Percentiles rank a stretch among this genome's conserved stretches.
Evolutionary conservation across 2,888 invertebrate genomes (phyloP).

Genomic region (Eilema caniola): DNA sequence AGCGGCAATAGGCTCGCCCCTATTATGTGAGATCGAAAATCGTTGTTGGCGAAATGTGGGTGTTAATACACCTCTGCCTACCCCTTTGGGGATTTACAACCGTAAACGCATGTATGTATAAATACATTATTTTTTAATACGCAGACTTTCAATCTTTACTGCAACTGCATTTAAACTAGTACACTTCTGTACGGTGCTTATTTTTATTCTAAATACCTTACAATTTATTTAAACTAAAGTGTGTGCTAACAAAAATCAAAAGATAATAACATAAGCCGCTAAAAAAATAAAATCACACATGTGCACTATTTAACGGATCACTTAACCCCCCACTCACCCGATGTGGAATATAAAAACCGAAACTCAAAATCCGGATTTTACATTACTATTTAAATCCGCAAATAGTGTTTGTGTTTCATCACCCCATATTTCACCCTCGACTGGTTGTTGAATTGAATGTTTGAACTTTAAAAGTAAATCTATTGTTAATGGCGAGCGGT

Average conservation of each 20-base stretch:
- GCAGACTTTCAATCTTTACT: too few species aligned
- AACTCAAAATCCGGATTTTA: constrained; percentile 47
- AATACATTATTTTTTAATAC: too few species aligned
- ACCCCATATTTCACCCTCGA: constrained; percentile 81
- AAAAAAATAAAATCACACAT: constrained; percentile 55
- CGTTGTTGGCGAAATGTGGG: too few species aligned
- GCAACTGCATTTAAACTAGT: too few species aligned
- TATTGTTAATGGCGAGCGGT: constrained; percentile 61
- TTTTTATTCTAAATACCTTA: not conserved
- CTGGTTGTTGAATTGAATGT: constrained; percentile 66
- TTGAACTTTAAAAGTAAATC: constrained; percentile 70
- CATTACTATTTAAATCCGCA: constrained; percentile 73
- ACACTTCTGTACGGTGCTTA: too few species aligned
- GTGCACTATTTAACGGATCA: constrained; percentile 64
- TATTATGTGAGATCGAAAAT: too few species aligned
- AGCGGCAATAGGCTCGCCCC: too few species aligned
- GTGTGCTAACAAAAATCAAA: constrained; percentile 49
- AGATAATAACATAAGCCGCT: constrained; percentile 36
- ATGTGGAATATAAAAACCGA: constrained; percentile 61
- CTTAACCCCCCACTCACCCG: constrained; percentile 58
- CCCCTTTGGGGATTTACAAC: too few species aligned
- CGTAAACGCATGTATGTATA: too few species aligned
- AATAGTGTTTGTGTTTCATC: constrained; percentile 61
- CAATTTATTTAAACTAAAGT: constrained; percentile 15
- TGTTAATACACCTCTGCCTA: too few species aligned